phyloP scores from a whole-genome alignment of 2,888 invertebrate species.

The Alloplasta piceator region DNA sequence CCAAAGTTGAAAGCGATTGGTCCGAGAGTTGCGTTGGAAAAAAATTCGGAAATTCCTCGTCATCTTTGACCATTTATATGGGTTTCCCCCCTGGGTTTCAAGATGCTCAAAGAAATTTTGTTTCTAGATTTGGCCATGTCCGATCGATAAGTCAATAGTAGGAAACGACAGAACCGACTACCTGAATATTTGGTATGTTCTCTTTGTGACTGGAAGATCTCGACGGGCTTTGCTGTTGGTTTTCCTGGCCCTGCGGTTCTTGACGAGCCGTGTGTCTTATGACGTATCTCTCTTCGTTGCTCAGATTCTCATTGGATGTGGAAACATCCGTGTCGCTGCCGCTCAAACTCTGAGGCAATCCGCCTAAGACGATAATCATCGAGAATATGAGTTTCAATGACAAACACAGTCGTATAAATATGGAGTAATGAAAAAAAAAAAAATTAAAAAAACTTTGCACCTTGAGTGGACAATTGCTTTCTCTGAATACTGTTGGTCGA shows the following conservation, averaged over 20 bases:
- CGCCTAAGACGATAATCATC: constrained; percentile 80
- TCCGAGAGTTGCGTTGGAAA: too few relatives aligned
- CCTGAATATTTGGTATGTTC: constrained; percentile 82
- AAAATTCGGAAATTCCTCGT: too few relatives aligned
- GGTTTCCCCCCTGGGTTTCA: too few relatives aligned
- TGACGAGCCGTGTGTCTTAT: constrained; percentile 92
- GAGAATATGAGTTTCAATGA: constrained; percentile 17
- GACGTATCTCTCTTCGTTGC: constrained; percentile 93
- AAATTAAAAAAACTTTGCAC: constrained; percentile 68
- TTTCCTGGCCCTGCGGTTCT: constrained; percentile 97
- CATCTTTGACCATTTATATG: too few relatives aligned
- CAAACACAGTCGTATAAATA: constrained; percentile 18
- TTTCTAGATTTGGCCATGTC: too few relatives aligned
- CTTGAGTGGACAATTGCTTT: constrained; percentile 85
- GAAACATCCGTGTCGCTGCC: constrained; percentile 96
- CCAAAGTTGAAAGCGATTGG: too few relatives aligned
- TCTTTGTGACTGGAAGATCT: constrained; percentile 84
- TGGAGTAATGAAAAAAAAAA: constrained; percentile 31
- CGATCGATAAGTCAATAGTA: too few relatives aligned
- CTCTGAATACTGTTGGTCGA: constrained; percentile 86
- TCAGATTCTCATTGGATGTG: constrained; percentile 95
- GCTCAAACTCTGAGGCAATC: constrained; percentile 90
- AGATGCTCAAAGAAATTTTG: too few relatives aligned
- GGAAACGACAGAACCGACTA: constrained; percentile 55
- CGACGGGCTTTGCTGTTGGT: constrained; percentile 86